phyloP scores from a whole-genome alignment of 2,888 invertebrate species.

The Agonopterix heracliana region DNA sequence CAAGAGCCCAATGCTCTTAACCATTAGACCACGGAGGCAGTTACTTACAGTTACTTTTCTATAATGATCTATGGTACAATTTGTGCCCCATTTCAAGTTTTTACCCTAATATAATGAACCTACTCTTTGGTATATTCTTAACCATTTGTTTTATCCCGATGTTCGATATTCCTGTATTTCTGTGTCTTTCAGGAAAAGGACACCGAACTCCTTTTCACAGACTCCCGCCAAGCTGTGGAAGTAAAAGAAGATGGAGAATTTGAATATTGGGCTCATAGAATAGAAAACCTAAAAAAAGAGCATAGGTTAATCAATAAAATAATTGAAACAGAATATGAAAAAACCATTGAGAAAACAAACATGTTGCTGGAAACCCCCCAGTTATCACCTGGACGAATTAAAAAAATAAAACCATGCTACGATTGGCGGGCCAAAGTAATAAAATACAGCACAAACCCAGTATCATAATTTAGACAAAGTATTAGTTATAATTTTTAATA shows the following conservation, averaged over 20 bases:
- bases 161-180: too few species aligned
- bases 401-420: slow-evolving; percentile 56
- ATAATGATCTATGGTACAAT: too few species aligned
- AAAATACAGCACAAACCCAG: slow-evolving; percentile 37
- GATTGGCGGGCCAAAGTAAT: slow-evolving; percentile 55
- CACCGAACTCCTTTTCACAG: slow-evolving; percentile 33
- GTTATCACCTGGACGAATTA: slow-evolving; percentile 40
- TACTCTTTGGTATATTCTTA: too few species aligned
- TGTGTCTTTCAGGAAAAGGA: slow-evolving; percentile 30
- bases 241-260: slow-evolving; percentile 33
- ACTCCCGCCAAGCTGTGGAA: slow-evolving; percentile 26
- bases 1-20: too few species aligned
- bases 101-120: too few species aligned
- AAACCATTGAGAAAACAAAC: slow-evolving; percentile 45
- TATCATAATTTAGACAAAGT: slow-evolving; percentile 22
- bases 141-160: too few species aligned
- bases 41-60: too few species aligned
- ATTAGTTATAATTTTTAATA: neutral
- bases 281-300: slow-evolving; percentile 56
- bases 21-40: too few species aligned
- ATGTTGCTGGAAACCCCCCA: slow-evolving; percentile 37
- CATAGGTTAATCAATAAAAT: slow-evolving; percentile 61
- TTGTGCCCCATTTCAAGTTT: too few species aligned
- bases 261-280: slow-evolving; percentile 58
- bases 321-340: slow-evolving; percentile 57